These are phyloP conservation scores for Amblyjoppa fuscipennis DNA, from an alignment of 2,888 invertebrate species.

Conservation along the genomic window DNA sequence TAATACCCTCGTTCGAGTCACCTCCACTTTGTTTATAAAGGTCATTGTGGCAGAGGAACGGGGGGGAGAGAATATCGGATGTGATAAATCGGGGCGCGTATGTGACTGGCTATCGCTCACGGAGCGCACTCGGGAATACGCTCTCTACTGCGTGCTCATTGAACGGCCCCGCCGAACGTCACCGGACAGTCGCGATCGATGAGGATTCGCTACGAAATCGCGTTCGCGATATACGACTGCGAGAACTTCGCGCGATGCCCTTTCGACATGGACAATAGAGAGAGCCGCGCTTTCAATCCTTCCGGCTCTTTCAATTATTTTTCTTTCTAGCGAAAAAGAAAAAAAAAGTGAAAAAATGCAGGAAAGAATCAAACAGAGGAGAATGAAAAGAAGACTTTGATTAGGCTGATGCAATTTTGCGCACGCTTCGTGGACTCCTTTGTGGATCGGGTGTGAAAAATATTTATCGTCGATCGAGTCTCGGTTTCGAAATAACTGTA, in stretches of 20 bases:
- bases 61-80: conserved; percentile 55
- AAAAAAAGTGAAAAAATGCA: background rate
- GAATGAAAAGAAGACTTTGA: background rate
- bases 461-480: background rate
- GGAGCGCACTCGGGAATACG: conserved; percentile 15
- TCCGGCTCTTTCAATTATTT: conserved; percentile 13
- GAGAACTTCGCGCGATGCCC: conserved; percentile 32
- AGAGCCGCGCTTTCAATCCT: background rate
- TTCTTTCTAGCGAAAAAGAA: background rate
- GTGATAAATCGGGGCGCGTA: conserved; percentile 63
- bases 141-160: conserved; percentile 34
- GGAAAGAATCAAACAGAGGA: too few species aligned
- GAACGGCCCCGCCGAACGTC: conserved; percentile 37
- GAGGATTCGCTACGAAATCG: conserved; percentile 54
- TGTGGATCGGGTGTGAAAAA: background rate
- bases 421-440: background rate
- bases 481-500: background rate
- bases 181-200: conserved; percentile 59
- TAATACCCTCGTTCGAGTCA: conserved; percentile 60
- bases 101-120: conserved; percentile 57
- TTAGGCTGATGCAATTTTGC: background rate
- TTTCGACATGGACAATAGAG: conserved; percentile 2
- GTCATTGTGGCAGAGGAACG: conserved; percentile 11
- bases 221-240: conserved; percentile 16
- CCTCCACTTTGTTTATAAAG: conserved; percentile 63